A percentile compares a stretch with the other conserved stretches of the same genome.
phyloP scores from a whole-genome alignment of 2,113 vertebrate genomes.

The Hyaena hyaena region DNA sequence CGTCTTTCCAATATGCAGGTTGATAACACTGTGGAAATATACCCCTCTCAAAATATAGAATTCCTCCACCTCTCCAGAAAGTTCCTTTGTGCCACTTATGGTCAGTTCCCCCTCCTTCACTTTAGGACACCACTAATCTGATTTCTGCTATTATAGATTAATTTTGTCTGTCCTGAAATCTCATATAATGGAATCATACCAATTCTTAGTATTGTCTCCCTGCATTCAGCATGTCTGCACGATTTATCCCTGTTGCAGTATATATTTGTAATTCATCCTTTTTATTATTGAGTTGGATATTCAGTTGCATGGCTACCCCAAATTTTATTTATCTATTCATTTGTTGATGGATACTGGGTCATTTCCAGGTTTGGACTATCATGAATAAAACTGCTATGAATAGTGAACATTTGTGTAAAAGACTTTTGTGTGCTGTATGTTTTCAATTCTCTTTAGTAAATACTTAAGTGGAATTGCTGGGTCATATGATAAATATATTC shows the following conservation, averaged over 20 bases:
- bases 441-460: constrained; percentile 34
- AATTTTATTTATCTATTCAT: not conserved
- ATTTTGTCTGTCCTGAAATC: not conserved
- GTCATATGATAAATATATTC: not conserved
- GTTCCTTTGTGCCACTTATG: not conserved
- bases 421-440: not conserved
- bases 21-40: not conserved
- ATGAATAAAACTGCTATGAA: not conserved
- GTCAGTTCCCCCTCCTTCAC: not conserved
- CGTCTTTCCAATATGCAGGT: not conserved
- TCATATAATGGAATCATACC: not conserved
- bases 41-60: not conserved
- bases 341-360: not conserved
- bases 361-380: not conserved
- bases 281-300: not conserved
- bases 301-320: not conserved
- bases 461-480: not conserved
- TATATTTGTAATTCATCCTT: not conserved
- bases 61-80: not conserved
- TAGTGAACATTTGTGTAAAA: not conserved
- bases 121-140: not conserved
- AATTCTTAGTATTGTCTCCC: not conserved
- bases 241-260: not conserved
- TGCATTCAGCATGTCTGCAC: not conserved
- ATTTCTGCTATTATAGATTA: not conserved